Conservation (phyloP, 1,140 invertebrate genomes). For the Euwallacea similis region DNA sequence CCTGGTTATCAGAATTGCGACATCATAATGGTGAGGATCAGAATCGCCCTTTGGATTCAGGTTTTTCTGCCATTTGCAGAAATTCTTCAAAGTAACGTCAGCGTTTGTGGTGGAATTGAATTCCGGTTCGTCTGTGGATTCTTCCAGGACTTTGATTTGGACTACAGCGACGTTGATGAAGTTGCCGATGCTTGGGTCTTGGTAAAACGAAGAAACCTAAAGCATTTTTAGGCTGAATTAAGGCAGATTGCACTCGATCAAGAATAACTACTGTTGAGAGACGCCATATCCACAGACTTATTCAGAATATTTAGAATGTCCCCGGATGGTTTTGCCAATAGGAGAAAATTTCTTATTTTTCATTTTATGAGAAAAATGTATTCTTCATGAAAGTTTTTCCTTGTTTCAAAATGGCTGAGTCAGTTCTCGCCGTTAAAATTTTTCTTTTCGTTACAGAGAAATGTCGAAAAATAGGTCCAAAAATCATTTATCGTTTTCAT, state of each 20-base stretch:
- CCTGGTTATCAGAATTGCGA: conserved; percentile 83
- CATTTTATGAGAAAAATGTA: too few species aligned
- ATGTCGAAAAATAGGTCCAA: too few species aligned
- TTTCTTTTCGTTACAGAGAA: too few species aligned
- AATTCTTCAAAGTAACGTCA: conserved; percentile 78
- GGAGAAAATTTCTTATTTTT: too few species aligned
- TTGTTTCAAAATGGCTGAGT: too few species aligned
- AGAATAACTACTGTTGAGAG: too few species aligned
- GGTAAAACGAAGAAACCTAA: conserved; percentile 79
- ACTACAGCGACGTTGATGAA: conserved; percentile 87
- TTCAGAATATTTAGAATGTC: too few species aligned
- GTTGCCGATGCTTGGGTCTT: conserved; percentile 87
- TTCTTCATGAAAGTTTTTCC: too few species aligned
- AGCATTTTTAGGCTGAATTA: not conserved
- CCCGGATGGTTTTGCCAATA: too few species aligned
- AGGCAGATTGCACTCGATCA: too few species aligned
- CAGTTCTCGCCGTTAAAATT: too few species aligned
- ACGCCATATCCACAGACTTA: not conserved
- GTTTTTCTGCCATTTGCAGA: conserved; percentile 84
- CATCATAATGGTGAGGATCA: conserved; percentile 90
- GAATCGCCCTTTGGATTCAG: conserved; percentile 76
- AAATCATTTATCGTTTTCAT: too few species aligned
- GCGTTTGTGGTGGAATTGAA: conserved; percentile 79
- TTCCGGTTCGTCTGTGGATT: conserved; percentile 66
- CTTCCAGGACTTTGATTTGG: conserved; percentile 76